phyloP scores from a whole-genome alignment of 2,797 vertebrate genomes.

The Pseudopleuronectes americanus region DNA sequence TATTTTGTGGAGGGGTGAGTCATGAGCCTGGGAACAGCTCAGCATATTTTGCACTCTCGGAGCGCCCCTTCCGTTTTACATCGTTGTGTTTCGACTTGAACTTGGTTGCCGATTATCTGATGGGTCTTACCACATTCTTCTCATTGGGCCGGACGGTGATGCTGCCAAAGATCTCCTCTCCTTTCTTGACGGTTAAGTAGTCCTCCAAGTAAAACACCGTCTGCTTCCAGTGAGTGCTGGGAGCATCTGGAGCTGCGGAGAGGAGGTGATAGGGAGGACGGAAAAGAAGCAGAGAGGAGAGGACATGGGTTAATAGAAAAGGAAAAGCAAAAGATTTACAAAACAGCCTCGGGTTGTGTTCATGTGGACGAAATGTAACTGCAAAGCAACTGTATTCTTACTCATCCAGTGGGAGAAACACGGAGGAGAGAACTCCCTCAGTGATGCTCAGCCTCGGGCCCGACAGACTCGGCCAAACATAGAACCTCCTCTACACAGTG shows the following conservation, averaged over 20 bases:
- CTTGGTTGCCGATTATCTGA: fast-evolving
- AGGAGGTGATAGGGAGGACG: no score
- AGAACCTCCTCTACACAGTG: constrained; percentile 71
- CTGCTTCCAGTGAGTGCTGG: constrained; percentile 99
- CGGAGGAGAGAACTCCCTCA: constrained; percentile 40
- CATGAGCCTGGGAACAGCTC: no score
- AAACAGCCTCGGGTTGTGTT: constrained; percentile 1
- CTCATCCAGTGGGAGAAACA: constrained; percentile 47
- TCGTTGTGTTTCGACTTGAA: neutral
- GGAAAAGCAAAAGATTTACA: constrained; percentile 1
- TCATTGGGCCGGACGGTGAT: constrained; percentile 95
- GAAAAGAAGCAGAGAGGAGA: neutral
- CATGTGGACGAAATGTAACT: constrained; percentile 3
- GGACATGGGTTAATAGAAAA: neutral
- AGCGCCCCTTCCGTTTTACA: neutral
- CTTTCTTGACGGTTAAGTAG: constrained; percentile 94
- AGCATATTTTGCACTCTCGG: no score
- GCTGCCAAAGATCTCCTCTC: constrained; percentile 96
- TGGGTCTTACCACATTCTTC: constrained; percentile 93
- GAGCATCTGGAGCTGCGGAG: constrained; percentile 91
- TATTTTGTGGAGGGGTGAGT: no score
- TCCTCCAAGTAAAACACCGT: constrained; percentile 98
- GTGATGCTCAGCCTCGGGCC: constrained; percentile 62
- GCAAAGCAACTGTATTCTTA: constrained; percentile 25
- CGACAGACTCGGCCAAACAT: constrained; percentile 67